These are phyloP conservation scores for Ylistrum balloti DNA, from an alignment of 1,140 invertebrate genomes.

Conservation along the genomic window DNA sequence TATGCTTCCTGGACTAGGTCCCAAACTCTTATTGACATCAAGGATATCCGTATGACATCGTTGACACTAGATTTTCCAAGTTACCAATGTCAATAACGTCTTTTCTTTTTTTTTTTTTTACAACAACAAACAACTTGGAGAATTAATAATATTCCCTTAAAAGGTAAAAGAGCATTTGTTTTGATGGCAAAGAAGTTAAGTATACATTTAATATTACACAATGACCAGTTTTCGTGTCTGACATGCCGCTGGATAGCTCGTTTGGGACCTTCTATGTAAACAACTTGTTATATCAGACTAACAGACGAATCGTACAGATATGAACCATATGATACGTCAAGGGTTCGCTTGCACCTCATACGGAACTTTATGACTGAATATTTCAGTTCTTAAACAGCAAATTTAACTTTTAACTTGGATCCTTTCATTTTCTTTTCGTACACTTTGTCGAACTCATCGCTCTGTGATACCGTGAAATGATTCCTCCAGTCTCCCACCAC, in stretches of 20 bases:
- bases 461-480: conserved; percentile 62
- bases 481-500: conserved; percentile 68
- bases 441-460: conserved; percentile 56
- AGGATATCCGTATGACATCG: conserved; percentile 3
- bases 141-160: neutral
- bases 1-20: neutral
- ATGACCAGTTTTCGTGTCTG: neutral
- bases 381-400: neutral
- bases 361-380: neutral
- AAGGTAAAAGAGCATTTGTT: neutral
- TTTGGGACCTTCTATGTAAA: neutral
- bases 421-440: conserved; percentile 49
- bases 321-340: neutral
- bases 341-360: neutral
- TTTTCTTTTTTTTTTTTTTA: neutral
- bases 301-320: neutral
- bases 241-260: neutral
- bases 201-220: neutral
- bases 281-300: neutral
- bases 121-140: neutral
- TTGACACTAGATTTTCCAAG: neutral
- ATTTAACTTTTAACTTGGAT: neutral
- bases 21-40: neutral
- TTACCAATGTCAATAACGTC: neutral
- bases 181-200: neutral